Conservation (phyloP, 1,140 invertebrate species). For the Drosophila watanabei region DNA sequence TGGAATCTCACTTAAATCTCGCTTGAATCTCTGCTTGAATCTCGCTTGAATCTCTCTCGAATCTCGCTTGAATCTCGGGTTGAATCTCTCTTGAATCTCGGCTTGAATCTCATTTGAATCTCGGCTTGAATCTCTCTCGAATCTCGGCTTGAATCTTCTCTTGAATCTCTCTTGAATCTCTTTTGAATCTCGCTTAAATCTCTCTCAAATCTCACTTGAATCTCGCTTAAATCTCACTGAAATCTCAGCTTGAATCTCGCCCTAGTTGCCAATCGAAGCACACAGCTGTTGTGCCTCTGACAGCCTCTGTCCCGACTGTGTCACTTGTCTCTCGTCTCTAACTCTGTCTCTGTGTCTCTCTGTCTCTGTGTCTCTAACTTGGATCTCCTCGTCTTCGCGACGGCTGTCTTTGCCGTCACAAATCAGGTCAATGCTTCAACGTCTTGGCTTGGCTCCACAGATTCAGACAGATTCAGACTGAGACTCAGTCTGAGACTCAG, state of each 20-base stretch:
- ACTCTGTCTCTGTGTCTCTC: not conserved
- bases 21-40: too few species aligned
- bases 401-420: constrained; percentile 41
- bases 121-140: too few species aligned
- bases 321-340: constrained; percentile 23
- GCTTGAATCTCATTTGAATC: too few species aligned
- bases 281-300: constrained; percentile 50
- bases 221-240: too few species aligned
- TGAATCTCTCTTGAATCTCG: too few species aligned
- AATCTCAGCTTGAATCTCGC: constrained; percentile 22
- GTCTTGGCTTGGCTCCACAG: constrained; percentile 7
- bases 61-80: too few species aligned
- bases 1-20: too few species aligned
- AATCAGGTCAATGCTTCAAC: constrained; percentile 75
- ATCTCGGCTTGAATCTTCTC: too few species aligned
- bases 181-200: too few species aligned
- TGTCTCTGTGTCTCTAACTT: not conserved
- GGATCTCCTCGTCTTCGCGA: constrained; percentile 23
- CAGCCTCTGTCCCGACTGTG: constrained; percentile 31
- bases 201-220: too few species aligned
- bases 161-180: too few species aligned
- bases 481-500: not conserved
- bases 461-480: constrained; percentile 24
- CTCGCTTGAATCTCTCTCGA: too few species aligned
- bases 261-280: constrained; percentile 59